Base-by-base conservation (phyloP, 2,113 vertebrate genomes). In the Lampris incognitus region DNA sequence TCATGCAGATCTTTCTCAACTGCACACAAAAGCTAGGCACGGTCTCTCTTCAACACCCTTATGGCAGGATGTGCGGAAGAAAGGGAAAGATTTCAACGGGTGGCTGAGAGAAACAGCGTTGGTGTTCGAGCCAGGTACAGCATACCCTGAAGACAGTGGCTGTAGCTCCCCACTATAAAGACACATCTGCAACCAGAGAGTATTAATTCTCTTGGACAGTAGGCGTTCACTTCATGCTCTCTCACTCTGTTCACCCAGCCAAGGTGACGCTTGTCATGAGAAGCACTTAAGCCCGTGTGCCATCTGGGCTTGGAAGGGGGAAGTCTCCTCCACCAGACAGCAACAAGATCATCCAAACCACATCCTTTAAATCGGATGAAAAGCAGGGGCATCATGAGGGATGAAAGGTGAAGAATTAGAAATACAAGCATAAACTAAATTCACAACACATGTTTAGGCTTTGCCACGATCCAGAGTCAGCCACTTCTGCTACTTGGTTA, bases 1-100 rank as follows among this genome's bases (percentile, higher is more conserved):
- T 84, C 88, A 77, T 78, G 72, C 74, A 76, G 79, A 75, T 81
- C 77, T 76, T 48, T 87, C 73, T 84, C 85, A 54, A 74, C 46
- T 49, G 75, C 46, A 55, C 71, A 76, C n/a, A 11, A 82, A 76
- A 74, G 68, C 60, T 52, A 83, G 58, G 57, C 42, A 5, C 54
- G 48, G 67, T 61, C 46, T 68, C 61, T 49, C 4, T 2, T 61
- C 61, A 76, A 65, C 50, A 72, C 74, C 70, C 42, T 83, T 61
- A 38, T 72, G 37, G 69, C 57, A 54, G 55, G 49, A 50, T 38
- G 44, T 58, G 6, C 50, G 66, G 66, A 68, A 44, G 56, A 40
- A 37, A 24, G 24, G 13, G 9, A 6, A 44, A 11, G 77, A 61
- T 71, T 81, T 69, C 46, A 61, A 67, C 71, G 50, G 67, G 38